These are phyloP conservation scores for Caenorhabditis macrosperma DNA, from an alignment of 2,888 invertebrate species.

Conservation along the genomic window DNA sequence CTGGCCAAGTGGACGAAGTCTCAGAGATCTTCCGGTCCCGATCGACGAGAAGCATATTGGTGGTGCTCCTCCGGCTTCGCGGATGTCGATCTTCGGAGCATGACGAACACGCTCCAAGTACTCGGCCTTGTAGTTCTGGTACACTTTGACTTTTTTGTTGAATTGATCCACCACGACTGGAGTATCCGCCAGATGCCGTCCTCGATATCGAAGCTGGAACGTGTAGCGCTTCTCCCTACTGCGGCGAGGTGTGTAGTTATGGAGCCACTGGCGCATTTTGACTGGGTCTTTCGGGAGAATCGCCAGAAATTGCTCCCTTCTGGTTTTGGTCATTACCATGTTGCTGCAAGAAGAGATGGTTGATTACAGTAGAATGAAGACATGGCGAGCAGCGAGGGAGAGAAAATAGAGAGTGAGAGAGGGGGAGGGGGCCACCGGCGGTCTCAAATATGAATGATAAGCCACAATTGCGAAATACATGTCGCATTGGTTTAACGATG, in stretches of 20 bases:
- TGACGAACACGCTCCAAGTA: slow-evolving; percentile 11
- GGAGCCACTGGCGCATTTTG: too few relatives aligned
- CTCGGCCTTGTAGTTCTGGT: slow-evolving; percentile 8
- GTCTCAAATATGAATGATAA: slow-evolving; percentile 26
- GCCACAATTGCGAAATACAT: slow-evolving; percentile 37
- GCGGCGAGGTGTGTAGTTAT: too few relatives aligned
- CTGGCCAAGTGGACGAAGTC: slow-evolving; percentile 28
- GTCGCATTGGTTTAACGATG: slow-evolving; percentile 24
- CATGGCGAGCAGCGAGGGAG: not conserved
- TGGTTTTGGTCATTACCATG: not conserved
- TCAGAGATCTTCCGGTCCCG: slow-evolving; percentile 1
- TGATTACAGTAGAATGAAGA: not conserved
- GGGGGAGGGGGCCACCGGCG: not conserved
- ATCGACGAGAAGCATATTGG: slow-evolving; percentile 30
- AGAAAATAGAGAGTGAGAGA: not conserved
- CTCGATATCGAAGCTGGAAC: not conserved
- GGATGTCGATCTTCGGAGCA: not conserved
- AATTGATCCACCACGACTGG: too few relatives aligned
- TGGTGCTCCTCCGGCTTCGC: not conserved
- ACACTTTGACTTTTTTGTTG: not conserved
- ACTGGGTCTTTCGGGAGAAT: not conserved
- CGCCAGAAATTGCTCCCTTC: not conserved
- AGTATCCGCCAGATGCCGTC: not conserved
- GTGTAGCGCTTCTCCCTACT: not conserved
- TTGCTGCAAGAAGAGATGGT: not conserved